Conservation (phyloP, 2,797 vertebrate genomes). For the Chiroxiphia lanceolata region DNA sequence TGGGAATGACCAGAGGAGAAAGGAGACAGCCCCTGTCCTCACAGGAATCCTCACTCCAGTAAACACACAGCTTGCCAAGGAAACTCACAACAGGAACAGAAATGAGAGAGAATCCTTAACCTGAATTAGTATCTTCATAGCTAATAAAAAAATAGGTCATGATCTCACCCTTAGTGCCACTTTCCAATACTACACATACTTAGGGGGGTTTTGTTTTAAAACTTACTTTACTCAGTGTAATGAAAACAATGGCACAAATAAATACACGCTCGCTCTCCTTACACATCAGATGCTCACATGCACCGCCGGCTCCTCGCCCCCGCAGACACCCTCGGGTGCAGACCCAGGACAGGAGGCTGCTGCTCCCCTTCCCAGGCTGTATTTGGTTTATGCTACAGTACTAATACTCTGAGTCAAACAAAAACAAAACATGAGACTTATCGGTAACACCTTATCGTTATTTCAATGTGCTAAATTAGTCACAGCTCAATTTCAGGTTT, state of each 20-base stretch:
- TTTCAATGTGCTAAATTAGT: slow-evolving; percentile 73
- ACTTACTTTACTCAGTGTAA: slow-evolving; percentile 64
- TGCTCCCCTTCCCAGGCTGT: slow-evolving; percentile 63
- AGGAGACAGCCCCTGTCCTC: neutral
- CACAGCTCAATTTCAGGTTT: slow-evolving; percentile 65
- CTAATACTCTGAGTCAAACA: slow-evolving; percentile 78
- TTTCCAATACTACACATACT: slow-evolving; percentile 40
- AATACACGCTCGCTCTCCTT: slow-evolving; percentile 61
- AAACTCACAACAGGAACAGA: slow-evolving; percentile 4
- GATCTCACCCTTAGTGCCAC: slow-evolving; percentile 68
- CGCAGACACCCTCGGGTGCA: slow-evolving; percentile 40
- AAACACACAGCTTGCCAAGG: neutral
- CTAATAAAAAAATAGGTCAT: slow-evolving; percentile 70
- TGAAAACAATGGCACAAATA: slow-evolving; percentile 74
- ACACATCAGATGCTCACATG: slow-evolving; percentile 1
- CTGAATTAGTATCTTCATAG: slow-evolving; percentile 72
- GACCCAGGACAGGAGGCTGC: slow-evolving; percentile 51
- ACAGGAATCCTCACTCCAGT: neutral
- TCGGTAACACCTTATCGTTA: slow-evolving; percentile 67
- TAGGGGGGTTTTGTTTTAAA: slow-evolving; percentile 42
- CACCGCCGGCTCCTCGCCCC: slow-evolving; percentile 21
- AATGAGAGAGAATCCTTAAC: slow-evolving; percentile 62
- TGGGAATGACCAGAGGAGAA: slow-evolving; percentile 6
- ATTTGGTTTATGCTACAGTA: slow-evolving; percentile 85
- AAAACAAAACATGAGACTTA: slow-evolving; percentile 12